Conservation (phyloP, 2,113 vertebrate genomes). For the Tragelaphus buxtoni region DNA sequence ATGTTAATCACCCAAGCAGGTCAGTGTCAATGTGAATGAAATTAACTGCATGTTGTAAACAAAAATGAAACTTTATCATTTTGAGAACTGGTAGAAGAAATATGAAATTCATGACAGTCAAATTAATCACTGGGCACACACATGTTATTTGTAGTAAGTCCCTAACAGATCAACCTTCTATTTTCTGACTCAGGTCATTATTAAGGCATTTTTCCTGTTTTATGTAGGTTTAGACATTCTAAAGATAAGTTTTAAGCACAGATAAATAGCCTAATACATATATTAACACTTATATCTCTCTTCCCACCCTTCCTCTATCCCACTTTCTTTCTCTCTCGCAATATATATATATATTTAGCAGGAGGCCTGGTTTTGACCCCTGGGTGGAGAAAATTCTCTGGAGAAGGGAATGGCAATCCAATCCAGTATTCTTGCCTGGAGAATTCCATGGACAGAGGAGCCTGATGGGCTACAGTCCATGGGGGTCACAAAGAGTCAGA, state of each 20-base stretch:
- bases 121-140: conserved; percentile 5
- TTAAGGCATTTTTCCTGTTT: neutral
- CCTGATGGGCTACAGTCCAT: neutral
- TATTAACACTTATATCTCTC: neutral
- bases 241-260: neutral
- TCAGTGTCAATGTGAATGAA: neutral
- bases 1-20: conserved; percentile 40
- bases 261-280: neutral
- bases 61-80: conserved; percentile 26
- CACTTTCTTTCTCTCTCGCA: neutral
- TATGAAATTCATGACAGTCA: neutral
- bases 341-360: neutral
- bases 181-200: conserved; percentile 9
- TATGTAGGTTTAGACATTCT: neutral
- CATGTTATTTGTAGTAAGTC: neutral
- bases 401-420: neutral
- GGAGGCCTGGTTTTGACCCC: fast-evolving
- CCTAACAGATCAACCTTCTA: conserved; percentile 22
- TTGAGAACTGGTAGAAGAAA: conserved; percentile 20
- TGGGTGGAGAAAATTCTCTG: neutral
- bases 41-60: conserved; percentile 25
- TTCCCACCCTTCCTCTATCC: neutral
- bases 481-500: neutral
- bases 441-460: neutral
- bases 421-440: neutral